Conservation (phyloP, 2,888 invertebrate genomes). For the Lasius platythorax region DNA sequence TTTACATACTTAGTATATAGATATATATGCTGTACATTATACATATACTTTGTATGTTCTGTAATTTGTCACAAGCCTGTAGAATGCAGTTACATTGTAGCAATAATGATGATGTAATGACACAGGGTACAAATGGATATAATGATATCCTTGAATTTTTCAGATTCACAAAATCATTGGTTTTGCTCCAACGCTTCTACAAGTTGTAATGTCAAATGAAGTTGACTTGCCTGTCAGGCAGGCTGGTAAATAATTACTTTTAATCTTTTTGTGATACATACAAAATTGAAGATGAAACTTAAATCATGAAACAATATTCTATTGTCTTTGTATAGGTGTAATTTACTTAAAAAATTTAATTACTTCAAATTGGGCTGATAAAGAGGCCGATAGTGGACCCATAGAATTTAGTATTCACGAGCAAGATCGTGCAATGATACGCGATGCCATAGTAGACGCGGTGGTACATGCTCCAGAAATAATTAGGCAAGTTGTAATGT, state of each 20-base stretch:
- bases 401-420: constrained; percentile 96
- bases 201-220: constrained; percentile 96
- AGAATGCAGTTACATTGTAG: background rate
- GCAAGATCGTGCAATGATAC: constrained; percentile 97
- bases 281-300: background rate
- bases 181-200: constrained; percentile 96
- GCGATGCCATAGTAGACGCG: constrained; percentile 98
- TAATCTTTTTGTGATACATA: background rate
- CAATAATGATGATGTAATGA: background rate
- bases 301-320: constrained; percentile 15
- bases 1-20: background rate
- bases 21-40: background rate
- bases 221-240: constrained; percentile 97
- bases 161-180: constrained; percentile 98
- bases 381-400: constrained; percentile 91
- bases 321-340: constrained; percentile 87
- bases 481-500: constrained; percentile 86
- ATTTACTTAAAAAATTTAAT: constrained; percentile 98
- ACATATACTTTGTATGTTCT: background rate
- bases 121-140: background rate
- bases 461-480: constrained; percentile 97
- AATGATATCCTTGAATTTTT: constrained; percentile 54
- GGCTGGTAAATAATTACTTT: constrained; percentile 89
- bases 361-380: constrained; percentile 95
- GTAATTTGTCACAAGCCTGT: background rate